These are phyloP conservation scores for Poeciliopsis gracilis DNA, from an alignment of 2,797 vertebrate genomes.

Conservation along the genomic window DNA sequence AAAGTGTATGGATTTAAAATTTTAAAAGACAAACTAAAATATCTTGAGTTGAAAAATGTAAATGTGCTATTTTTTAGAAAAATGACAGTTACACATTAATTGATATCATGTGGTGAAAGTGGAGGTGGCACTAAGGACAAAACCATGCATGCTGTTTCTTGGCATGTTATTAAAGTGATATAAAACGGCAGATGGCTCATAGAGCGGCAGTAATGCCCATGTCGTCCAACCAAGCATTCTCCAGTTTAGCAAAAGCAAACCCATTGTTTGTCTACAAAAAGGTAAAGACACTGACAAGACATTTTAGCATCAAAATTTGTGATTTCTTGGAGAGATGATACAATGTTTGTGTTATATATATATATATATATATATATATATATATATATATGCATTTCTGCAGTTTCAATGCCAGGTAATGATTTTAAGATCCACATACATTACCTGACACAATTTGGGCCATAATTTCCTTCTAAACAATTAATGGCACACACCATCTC, in stretches of 20 bases:
- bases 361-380: no score
- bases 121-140: slow-evolving; percentile 54
- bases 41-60: neutral
- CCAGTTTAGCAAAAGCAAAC: slow-evolving; percentile 16
- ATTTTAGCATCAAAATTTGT: no score
- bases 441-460: neutral
- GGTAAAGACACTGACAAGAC: neutral
- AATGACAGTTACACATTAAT: slow-evolving; percentile 20
- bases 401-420: no score
- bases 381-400: no score
- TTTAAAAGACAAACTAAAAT: slow-evolving; percentile 5
- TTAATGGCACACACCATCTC: neutral
- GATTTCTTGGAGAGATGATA: no score
- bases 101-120: slow-evolving; percentile 47
- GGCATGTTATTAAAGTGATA: slow-evolving; percentile 46
- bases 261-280: slow-evolving; percentile 10
- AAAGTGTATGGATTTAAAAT: slow-evolving; percentile 18
- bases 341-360: no score
- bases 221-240: slow-evolving; percentile 35
- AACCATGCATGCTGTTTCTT: slow-evolving; percentile 59
- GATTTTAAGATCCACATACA: no score
- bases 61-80: slow-evolving; percentile 8
- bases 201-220: slow-evolving; percentile 38
- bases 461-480: neutral
- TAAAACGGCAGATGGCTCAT: slow-evolving; percentile 67